These are phyloP conservation scores for Drosophila malerkotliana DNA, from an alignment of 1,140 invertebrate species.

Conservation along the genomic window DNA sequence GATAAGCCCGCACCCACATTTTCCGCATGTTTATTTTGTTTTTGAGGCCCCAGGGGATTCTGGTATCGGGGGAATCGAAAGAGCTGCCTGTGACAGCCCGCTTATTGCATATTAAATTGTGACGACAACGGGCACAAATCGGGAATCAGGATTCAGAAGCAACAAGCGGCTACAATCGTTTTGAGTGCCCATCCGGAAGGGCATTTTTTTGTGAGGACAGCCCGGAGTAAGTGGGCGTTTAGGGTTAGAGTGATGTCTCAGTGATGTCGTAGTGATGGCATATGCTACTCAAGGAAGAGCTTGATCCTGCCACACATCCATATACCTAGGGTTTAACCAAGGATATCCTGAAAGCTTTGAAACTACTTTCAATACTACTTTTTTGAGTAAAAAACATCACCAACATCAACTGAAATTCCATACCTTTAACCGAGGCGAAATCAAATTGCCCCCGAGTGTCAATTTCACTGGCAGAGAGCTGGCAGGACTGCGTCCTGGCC, in stretches of 20 bases:
- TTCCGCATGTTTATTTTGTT: conserved; percentile 38
- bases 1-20: conserved; percentile 23
- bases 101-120: conserved; percentile 74
- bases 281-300: too few species aligned
- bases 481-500: neutral
- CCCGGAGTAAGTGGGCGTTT: neutral
- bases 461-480: conserved; percentile 24
- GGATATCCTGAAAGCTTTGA: neutral
- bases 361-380: neutral
- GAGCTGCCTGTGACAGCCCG: conserved; percentile 65
- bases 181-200: conserved; percentile 56
- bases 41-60: conserved; percentile 6
- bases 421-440: conserved; percentile 15
- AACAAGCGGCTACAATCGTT: conserved; percentile 52
- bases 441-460: conserved; percentile 31
- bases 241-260: conserved; percentile 19
- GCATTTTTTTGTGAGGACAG: conserved; percentile 34
- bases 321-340: too few species aligned
- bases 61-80: neutral
- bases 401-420: neutral
- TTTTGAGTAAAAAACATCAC: neutral
- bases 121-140: conserved; percentile 42
- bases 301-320: too few species aligned
- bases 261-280: conserved; percentile 15
- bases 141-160: conserved; percentile 32